Conservation (phyloP, 2,113 vertebrate species). For the Gadus macrocephalus region DNA sequence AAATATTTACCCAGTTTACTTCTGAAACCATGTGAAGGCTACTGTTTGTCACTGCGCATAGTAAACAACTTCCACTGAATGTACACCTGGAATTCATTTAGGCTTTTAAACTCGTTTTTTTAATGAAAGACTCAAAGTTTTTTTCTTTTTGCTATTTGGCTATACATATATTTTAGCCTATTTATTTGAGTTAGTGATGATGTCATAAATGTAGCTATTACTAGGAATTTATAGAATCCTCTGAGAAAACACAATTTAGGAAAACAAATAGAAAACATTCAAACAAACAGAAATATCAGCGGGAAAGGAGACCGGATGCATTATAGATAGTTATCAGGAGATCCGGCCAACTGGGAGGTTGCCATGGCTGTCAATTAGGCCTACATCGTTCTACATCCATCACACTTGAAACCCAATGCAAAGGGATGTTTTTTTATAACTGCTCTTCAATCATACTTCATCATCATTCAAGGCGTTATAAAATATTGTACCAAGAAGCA, state of each 20-base stretch:
- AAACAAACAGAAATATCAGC: background rate
- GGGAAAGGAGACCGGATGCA: background rate
- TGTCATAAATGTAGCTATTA: background rate
- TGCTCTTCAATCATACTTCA: too few relatives aligned
- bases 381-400: slow-evolving; percentile 46
- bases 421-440: too few relatives aligned
- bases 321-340: background rate
- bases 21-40: slow-evolving; percentile 13
- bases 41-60: background rate
- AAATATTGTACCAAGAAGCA: too few relatives aligned
- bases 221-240: too few relatives aligned
- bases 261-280: background rate
- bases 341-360: background rate
- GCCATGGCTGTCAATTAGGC: slow-evolving; percentile 18
- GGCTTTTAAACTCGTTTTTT: background rate
- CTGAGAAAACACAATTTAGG: too few relatives aligned
- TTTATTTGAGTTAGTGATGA: background rate
- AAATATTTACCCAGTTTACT: slow-evolving; percentile 52
- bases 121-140: background rate
- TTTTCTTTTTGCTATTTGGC: background rate
- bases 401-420: background rate
- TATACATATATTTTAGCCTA: background rate
- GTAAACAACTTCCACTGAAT: slow-evolving; percentile 17
- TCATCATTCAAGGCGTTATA: too few relatives aligned
- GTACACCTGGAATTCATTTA: background rate